Evolutionary conservation across 2,888 invertebrate species (phyloP).

Genomic region (Temnothorax rugatulus): DNA sequence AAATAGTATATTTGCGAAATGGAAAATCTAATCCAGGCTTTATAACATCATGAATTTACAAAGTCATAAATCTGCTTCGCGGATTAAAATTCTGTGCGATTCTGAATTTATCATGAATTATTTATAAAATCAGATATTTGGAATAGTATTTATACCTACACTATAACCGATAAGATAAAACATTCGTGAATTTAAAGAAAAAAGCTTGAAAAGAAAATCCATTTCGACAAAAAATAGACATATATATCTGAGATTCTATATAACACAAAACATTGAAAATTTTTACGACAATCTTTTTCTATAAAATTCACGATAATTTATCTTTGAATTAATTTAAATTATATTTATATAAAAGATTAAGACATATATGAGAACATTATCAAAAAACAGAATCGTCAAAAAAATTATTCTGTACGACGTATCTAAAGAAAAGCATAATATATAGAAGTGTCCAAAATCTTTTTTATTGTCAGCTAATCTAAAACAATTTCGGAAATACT

Average conservation of each 20-base stretch:
- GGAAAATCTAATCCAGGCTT: neutral
- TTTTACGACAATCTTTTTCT: neutral
- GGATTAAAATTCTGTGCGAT: neutral
- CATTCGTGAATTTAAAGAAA: neutral
- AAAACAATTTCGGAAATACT: neutral
- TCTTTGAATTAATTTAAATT: neutral
- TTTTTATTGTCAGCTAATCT: neutral
- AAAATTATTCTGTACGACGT: neutral
- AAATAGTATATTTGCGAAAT: neutral
- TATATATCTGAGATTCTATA: neutral
- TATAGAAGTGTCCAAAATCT: neutral
- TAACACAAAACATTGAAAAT: neutral
- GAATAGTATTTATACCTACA: neutral
- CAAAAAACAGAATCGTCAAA: neutral
- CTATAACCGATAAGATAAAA: neutral
- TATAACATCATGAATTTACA: neutral
- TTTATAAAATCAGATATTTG: neutral
- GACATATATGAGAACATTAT: neutral
- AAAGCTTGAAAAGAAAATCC: neutral
- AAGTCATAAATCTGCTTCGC: neutral
- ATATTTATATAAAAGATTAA: neutral
- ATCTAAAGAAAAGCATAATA: neutral
- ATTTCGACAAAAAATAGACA: neutral
- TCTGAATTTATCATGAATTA: conserved; percentile 4
- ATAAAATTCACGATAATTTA: neutral